Percentiles rank a stretch among this genome's conserved stretches.
phyloP scores from a whole-genome alignment of 1,140 invertebrate genomes.

The Odontomachus brunneus region DNA sequence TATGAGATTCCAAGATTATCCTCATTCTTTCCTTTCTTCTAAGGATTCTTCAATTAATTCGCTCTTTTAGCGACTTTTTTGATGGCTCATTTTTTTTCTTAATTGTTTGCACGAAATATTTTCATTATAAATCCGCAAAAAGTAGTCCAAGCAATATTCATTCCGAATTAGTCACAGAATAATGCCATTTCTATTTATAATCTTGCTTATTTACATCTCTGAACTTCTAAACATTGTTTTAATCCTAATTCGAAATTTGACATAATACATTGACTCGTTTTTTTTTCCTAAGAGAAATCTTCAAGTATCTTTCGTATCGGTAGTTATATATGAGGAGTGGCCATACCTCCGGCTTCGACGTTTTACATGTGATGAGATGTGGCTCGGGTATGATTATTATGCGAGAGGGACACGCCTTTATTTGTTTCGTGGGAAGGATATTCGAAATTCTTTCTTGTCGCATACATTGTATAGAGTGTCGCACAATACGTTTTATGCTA shows the following conservation, averaged over 20 bases:
- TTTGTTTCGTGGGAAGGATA: conserved; percentile 1
- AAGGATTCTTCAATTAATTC: too few relatives aligned
- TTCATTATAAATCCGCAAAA: too few relatives aligned
- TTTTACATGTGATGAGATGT: background rate
- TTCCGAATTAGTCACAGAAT: too few relatives aligned
- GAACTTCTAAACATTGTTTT: too few relatives aligned
- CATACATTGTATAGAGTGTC: background rate
- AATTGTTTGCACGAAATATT: too few relatives aligned
- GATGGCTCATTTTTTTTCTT: too few relatives aligned
- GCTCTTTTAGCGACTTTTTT: too few relatives aligned
- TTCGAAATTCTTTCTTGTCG: conserved; percentile 11
- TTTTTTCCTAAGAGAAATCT: background rate
- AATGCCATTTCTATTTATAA: too few relatives aligned
- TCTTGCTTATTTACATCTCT: too few relatives aligned
- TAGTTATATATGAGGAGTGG: background rate
- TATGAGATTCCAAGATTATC: too few relatives aligned
- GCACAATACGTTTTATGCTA: background rate
- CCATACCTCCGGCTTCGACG: background rate
- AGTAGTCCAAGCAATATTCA: too few relatives aligned
- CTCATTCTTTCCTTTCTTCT: too few relatives aligned
- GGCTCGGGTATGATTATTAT: conserved; percentile 17
- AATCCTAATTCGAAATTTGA: background rate
- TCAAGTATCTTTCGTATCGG: background rate
- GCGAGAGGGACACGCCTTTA: background rate
- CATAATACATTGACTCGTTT: background rate